A percentile compares a stretch with the other conserved stretches of the same genome.
phyloP scores from a whole-genome alignment of 1,140 invertebrate species.

The Latrodectus geometricus region DNA sequence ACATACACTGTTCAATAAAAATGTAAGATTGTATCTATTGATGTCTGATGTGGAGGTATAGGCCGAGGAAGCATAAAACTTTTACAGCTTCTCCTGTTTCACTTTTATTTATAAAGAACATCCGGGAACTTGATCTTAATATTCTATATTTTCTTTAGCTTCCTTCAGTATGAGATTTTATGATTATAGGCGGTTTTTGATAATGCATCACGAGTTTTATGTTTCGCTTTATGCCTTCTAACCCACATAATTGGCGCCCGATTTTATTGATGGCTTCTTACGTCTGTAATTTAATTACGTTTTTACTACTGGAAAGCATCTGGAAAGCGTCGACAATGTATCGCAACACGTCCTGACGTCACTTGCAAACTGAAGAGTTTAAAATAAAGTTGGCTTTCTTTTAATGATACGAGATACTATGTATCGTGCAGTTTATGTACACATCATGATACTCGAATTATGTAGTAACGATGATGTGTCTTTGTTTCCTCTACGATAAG shows the following conservation, averaged over 20 bases:
- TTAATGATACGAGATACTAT: too few species aligned
- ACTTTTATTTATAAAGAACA: slow-evolving; percentile 35
- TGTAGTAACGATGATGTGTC: too few species aligned
- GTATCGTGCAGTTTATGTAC: too few species aligned
- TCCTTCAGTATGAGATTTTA: slow-evolving; percentile 24
- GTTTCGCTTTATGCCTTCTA: slow-evolving; percentile 30
- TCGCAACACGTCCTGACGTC: too few species aligned
- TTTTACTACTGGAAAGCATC: too few species aligned
- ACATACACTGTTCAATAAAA: background rate
- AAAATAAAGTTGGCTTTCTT: too few species aligned
- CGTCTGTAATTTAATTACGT: too few species aligned
- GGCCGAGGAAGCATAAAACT: slow-evolving; percentile 29
- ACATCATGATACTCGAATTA: too few species aligned
- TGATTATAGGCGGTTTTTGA: slow-evolving; percentile 45
- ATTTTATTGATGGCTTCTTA: too few species aligned
- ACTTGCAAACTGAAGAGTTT: too few species aligned
- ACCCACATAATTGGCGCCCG: slow-evolving; percentile 25
- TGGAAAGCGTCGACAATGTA: too few species aligned
- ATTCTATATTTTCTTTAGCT: slow-evolving; percentile 13
- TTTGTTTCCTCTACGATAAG: too few species aligned
- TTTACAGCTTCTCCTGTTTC: slow-evolving; percentile 17
- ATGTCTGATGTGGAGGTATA: background rate
- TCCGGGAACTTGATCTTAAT: slow-evolving; percentile 30
- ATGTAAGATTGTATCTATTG: slow-evolving; percentile 43
- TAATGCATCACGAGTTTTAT: slow-evolving; percentile 36